Percentiles rank a stretch among this genome's conserved stretches.
These are phyloP conservation scores for Pagrus major DNA, from an alignment of 2,113 vertebrate species.

Conservation along the genomic window DNA sequence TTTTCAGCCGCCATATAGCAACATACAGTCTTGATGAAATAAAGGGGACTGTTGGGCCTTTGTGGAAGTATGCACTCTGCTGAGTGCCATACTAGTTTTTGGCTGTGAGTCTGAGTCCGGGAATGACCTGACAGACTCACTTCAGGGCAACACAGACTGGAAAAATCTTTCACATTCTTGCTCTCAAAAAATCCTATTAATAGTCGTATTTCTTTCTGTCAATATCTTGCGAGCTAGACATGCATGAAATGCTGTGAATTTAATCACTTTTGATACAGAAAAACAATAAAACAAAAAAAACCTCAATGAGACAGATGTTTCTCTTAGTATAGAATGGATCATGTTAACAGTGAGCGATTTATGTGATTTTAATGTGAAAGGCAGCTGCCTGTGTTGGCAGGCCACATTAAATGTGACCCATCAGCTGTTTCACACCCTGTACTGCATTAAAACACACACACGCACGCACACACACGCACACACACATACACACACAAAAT, in stretches of 20 bases:
- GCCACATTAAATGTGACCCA: slow-evolving; percentile 62
- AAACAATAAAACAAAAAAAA: background rate
- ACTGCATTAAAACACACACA: slow-evolving; percentile 25
- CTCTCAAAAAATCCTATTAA: background rate
- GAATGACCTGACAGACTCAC: background rate
- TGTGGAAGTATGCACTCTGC: too few relatives aligned
- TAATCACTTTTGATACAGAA: too few relatives aligned
- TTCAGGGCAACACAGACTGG: too few relatives aligned
- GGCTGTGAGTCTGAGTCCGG: background rate
- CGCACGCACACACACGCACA: slow-evolving; percentile 19
- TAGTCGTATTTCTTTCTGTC: background rate
- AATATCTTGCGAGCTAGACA: background rate
- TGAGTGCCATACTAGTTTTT: too few relatives aligned
- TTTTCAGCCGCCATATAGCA: too few relatives aligned
- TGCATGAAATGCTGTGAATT: background rate
- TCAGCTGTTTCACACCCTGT: slow-evolving; percentile 65
- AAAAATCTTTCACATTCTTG: background rate
- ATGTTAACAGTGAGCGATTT: slow-evolving; percentile 8
- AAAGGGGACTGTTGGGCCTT: too few relatives aligned
- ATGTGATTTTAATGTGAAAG: slow-evolving; percentile 57
- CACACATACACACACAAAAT: background rate
- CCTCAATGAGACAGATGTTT: background rate
- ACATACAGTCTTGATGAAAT: too few relatives aligned
- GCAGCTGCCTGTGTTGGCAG: slow-evolving; percentile 70
- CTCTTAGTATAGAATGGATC: background rate